A percentile compares a stretch with the other conserved stretches of the same genome.
Conservation (phyloP, 30 jellyfish, hydroid and myxozoan genomes). For the Chrysaora quinquecirrha region DNA sequence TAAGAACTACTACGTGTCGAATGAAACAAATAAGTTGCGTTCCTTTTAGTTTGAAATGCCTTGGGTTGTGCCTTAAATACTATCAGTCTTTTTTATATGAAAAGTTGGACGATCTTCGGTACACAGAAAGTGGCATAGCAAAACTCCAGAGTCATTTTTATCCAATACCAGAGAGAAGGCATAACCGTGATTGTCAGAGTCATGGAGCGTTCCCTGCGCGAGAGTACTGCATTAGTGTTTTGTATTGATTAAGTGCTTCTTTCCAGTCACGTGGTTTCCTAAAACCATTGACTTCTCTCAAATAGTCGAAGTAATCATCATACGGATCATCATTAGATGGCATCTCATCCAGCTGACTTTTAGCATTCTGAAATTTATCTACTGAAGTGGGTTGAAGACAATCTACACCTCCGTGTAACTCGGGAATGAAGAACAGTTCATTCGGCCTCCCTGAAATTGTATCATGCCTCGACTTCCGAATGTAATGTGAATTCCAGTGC, state of each 20-base stretch:
- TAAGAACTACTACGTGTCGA: neutral
- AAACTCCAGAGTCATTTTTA: constrained; percentile 10
- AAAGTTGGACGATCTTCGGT: neutral
- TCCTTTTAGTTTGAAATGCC: neutral
- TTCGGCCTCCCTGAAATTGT: constrained; percentile 78
- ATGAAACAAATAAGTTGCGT: neutral
- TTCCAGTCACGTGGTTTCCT: constrained; percentile 49
- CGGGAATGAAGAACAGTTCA: constrained; percentile 63
- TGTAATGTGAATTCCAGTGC: constrained; percentile 76
- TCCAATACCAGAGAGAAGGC: constrained; percentile 22
- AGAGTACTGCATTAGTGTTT: constrained; percentile 37
- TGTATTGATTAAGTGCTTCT: constrained; percentile 62
- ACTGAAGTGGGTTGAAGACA: constrained; percentile 29
- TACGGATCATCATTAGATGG: constrained; percentile 32
- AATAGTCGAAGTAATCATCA: constrained; percentile 32
- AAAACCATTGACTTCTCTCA: constrained; percentile 55
- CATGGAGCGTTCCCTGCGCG: constrained; percentile 38
- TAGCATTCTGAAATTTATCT: constrained; percentile 56
- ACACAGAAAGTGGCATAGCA: constrained; percentile 8
- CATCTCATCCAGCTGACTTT: constrained; percentile 51
- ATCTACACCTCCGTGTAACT: constrained; percentile 55
- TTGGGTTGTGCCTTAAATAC: constrained; percentile 2
- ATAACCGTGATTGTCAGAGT: constrained; percentile 22
- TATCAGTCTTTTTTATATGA: neutral
- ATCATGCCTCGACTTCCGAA: constrained; percentile 61